Percentiles rank a stretch among this genome's conserved stretches.
phyloP scores from a whole-genome alignment of 2,113 vertebrate species.

The Lasiurus cinereus region DNA sequence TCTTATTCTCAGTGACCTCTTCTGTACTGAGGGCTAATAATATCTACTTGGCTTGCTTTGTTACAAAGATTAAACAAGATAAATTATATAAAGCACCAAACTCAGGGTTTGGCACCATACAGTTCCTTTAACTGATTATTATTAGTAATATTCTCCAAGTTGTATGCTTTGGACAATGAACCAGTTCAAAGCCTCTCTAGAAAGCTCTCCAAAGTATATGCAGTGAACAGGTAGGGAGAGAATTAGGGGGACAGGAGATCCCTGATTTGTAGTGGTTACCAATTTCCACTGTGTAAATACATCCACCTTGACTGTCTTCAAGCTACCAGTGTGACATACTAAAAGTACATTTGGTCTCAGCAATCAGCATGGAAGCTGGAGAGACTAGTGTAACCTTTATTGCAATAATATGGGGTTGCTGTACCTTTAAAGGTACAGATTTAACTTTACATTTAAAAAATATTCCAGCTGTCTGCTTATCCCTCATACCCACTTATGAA shows the following conservation, averaged over 20 bases:
- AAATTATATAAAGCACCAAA: not conserved
- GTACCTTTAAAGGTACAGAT: slow-evolving; percentile 50
- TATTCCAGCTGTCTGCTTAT: slow-evolving; percentile 72
- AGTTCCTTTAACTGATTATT: not conserved
- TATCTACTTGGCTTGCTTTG: not conserved
- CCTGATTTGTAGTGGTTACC: not conserved
- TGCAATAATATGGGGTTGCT: slow-evolving; percentile 15
- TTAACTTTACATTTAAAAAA: slow-evolving; percentile 72
- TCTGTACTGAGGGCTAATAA: not conserved
- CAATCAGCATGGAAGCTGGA: not conserved
- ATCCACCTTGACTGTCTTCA: not conserved
- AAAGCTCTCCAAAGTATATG: not conserved
- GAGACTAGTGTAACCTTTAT: not conserved
- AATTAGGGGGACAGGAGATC: not conserved
- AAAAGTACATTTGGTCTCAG: not conserved
- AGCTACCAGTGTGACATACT: not conserved
- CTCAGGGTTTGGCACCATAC: not conserved
- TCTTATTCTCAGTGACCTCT: not conserved
- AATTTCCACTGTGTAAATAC: slow-evolving; percentile 1
- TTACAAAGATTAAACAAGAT: slow-evolving; percentile 16
- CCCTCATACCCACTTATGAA: slow-evolving; percentile 64
- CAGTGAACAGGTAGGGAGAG: not conserved
- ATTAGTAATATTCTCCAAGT: not conserved
- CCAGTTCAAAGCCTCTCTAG: not conserved
- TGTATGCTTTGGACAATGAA: slow-evolving; percentile 27